Base-by-base conservation (phyloP, 2,888 invertebrate species). In the Lagria hirta region DNA sequence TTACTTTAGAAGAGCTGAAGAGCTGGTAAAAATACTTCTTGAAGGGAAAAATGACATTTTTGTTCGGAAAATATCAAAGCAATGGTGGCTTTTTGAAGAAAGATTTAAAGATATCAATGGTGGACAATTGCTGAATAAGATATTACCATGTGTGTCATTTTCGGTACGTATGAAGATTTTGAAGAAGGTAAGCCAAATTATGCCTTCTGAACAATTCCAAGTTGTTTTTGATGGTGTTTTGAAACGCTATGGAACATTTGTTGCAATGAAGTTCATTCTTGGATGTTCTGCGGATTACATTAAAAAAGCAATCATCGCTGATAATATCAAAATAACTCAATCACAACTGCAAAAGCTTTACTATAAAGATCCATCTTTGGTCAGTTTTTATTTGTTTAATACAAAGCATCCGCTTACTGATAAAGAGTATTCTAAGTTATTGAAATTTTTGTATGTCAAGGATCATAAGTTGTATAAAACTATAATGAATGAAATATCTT, bases 81-180 rank as follows among this genome's bases (percentile, higher is more conserved):
- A 58, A 29, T n/a, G 10, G 24, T 62, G 60, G 60, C 57, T 58
- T 35, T 55, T 62, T 21, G 29, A 52, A 44, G 49, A 52, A 17
- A 44, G 41, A n/a, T 52, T 62, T 20, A 41, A 34, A 15, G 24
- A 52, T 38, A 29, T 51, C 15, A 30, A 43, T 4, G 26, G 49
- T 27, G 27, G 48, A 1, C 28, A 43, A 14, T 35, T 62, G 8
- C 54, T 60, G 1, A 51, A 57, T 42, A 48, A 54, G 1, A 49
- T 57, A 29, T 44, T 62, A 21, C 58, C 57, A 10, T 26, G 43
- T 26, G 44, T 58, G 12, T 60, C 60, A 4, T 57, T 47, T 43
- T 28, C 52, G 4, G 15, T 51, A 14, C 48, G 55, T 32, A 53
- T 54, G 43, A 62, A 60, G 43, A 37, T 60, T 14, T 24, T 60